A percentile compares a stretch with the other conserved stretches of the same genome.
Conservation (phyloP, 1,140 invertebrate species). For the Melitaea cinxia region DNA sequence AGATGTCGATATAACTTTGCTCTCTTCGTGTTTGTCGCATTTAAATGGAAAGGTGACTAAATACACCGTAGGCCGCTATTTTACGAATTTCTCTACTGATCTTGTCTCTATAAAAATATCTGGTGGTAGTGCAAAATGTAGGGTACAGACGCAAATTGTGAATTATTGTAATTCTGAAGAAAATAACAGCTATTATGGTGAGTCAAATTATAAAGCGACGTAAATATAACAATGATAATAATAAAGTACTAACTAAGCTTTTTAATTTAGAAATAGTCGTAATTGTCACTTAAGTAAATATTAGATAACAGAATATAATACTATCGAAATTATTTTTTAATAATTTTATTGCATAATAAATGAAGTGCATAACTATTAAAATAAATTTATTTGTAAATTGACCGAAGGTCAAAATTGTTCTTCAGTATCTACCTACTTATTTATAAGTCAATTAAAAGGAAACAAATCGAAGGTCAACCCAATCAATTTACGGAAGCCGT, state of each 20-base stretch:
- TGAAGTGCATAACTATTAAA: background rate
- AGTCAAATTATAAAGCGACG: constrained; percentile 15
- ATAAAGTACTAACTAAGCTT: too few species aligned
- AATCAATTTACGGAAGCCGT: constrained; percentile 18
- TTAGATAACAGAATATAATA: too few species aligned
- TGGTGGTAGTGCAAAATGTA: constrained; percentile 40
- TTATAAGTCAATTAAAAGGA: constrained; percentile 19
- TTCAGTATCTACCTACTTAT: background rate
- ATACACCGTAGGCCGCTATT: constrained; percentile 32
- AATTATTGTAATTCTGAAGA: constrained; percentile 14
- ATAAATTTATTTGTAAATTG: background rate
- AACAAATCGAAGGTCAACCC: constrained; percentile 6
- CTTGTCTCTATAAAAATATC: constrained; percentile 19
- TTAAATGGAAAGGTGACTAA: constrained; percentile 62
- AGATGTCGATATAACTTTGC: constrained; percentile 52
- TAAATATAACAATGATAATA: too few species aligned
- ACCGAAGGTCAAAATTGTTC: background rate
- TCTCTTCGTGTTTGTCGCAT: constrained; percentile 69
- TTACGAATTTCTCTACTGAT: constrained; percentile 30
- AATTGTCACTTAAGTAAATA: too few species aligned
- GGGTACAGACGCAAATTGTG: background rate
- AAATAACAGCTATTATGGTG: constrained; percentile 34
- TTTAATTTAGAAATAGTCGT: too few species aligned
- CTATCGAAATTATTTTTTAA: too few species aligned
- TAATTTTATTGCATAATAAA: too few species aligned